A percentile compares a stretch with the other conserved stretches of the same genome.
Conservation (phyloP, 2,113 vertebrate genomes). For the Phocoena phocoena region DNA sequence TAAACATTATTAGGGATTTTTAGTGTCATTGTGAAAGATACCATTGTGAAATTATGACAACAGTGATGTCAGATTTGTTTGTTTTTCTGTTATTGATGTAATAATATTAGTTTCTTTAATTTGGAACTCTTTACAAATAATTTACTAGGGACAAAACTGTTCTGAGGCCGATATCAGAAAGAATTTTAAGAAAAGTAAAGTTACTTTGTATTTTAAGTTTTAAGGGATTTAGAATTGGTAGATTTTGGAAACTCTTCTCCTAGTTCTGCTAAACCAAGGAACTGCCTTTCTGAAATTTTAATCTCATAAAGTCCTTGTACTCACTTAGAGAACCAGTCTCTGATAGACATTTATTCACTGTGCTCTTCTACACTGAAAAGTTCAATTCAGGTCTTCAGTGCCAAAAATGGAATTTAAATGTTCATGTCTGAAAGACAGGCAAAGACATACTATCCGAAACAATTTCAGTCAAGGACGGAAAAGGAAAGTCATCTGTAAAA, state of each 20-base stretch:
- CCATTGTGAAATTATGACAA: not conserved
- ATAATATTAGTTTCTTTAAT: not conserved
- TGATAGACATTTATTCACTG: not conserved
- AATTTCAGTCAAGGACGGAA: not conserved
- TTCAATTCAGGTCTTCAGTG: conserved; percentile 5
- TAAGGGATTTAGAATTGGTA: not conserved
- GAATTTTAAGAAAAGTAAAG: not conserved
- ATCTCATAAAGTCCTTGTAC: not conserved
- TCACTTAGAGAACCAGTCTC: not conserved
- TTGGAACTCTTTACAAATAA: not conserved
- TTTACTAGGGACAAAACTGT: not conserved
- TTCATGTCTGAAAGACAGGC: not conserved
- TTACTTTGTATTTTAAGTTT: not conserved
- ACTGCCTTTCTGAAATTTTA: not conserved
- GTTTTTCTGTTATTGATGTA: not conserved
- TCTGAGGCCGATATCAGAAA: not conserved
- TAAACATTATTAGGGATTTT: not conserved
- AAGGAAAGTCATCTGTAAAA: conserved; percentile 43
- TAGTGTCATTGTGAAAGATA: not conserved
- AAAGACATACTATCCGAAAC: conserved; percentile 50
- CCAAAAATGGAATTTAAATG: conserved; percentile 33
- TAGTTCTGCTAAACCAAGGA: not conserved
- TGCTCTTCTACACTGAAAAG: not conserved
- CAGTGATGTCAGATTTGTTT: not conserved
- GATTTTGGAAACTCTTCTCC: not conserved